Conservation (phyloP, 2,113 vertebrate genomes). For the Dolichallabes microphthalmus region DNA sequence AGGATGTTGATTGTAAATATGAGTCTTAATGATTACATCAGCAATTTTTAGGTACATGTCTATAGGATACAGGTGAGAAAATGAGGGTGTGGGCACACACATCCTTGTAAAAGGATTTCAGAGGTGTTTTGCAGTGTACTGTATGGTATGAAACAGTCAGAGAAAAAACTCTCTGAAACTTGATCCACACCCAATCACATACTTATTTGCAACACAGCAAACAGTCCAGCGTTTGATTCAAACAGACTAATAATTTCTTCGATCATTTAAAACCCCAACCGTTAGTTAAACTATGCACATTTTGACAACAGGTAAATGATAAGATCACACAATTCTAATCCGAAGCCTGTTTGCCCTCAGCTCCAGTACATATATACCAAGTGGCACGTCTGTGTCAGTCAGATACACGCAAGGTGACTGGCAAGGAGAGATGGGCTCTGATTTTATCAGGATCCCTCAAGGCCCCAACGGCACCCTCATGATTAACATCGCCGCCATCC, state of each 20-base stretch:
- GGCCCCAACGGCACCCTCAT: slow-evolving; percentile 78
- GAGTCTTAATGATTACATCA: not conserved
- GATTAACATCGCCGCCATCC: slow-evolving; percentile 88
- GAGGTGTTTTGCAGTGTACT: not conserved
- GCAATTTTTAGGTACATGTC: not conserved
- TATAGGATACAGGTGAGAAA: not conserved
- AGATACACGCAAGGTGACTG: slow-evolving; percentile 95
- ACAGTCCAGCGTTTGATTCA: not conserved
- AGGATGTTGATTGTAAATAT: not conserved
- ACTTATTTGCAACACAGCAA: not conserved
- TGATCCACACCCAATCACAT: not conserved
- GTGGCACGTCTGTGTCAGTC: slow-evolving; percentile 76
- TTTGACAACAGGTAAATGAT: not conserved
- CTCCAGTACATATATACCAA: slow-evolving; percentile 79
- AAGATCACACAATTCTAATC: not conserved
- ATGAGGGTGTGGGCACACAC: too few relatives aligned
- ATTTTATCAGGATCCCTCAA: slow-evolving; percentile 80
- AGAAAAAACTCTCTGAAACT: not conserved
- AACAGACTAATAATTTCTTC: not conserved
- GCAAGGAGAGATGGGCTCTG: slow-evolving; percentile 86
- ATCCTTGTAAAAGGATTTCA: too few relatives aligned
- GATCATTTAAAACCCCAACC: not conserved
- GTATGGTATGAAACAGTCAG: not conserved
- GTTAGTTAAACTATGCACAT: not conserved
- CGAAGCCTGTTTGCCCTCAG: slow-evolving; percentile 63